A percentile compares a stretch with the other conserved stretches of the same genome.
These are phyloP conservation scores for Acanthopleura granulata DNA, from an alignment of 2,888 invertebrate genomes.

Conservation along the genomic window DNA sequence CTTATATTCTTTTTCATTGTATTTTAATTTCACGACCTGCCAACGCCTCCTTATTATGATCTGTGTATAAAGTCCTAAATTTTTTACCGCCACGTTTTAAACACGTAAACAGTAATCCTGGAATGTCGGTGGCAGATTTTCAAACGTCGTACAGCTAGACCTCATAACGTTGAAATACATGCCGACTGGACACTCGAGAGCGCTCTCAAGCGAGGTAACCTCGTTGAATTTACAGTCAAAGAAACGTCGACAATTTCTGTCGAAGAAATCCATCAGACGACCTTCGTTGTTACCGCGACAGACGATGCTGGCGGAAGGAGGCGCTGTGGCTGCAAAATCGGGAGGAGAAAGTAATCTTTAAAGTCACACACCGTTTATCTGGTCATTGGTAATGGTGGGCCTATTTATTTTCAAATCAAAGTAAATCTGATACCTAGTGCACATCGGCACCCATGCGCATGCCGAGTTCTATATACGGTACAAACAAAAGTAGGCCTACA, in stretches of 20 bases:
- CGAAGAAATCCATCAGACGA: conserved; percentile 6
- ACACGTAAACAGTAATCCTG: neutral
- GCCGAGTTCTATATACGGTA: too few species aligned
- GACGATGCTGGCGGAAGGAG: conserved; percentile 1
- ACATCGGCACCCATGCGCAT: too few species aligned
- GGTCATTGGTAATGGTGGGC: too few species aligned
- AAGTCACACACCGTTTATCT: too few species aligned
- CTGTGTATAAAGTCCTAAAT: too few species aligned
- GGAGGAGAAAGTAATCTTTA: neutral
- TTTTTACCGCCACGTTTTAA: neutral
- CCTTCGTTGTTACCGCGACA: conserved; percentile 8
- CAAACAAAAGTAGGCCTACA: too few species aligned
- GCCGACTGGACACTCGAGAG: neutral
- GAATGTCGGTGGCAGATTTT: conserved; percentile 4
- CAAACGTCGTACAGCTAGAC: neutral
- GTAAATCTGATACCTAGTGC: too few species aligned
- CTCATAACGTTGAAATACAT: neutral
- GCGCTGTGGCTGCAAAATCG: neutral
- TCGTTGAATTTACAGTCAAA: neutral
- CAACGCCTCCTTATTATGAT: too few species aligned
- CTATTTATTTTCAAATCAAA: too few species aligned
- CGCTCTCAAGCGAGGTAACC: neutral
- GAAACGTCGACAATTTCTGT: neutral
- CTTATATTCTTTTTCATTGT: too few species aligned
- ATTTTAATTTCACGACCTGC: too few species aligned